These are phyloP conservation scores for Folsomia candida DNA, from an alignment of 2,888 invertebrate species.

Conservation along the genomic window DNA sequence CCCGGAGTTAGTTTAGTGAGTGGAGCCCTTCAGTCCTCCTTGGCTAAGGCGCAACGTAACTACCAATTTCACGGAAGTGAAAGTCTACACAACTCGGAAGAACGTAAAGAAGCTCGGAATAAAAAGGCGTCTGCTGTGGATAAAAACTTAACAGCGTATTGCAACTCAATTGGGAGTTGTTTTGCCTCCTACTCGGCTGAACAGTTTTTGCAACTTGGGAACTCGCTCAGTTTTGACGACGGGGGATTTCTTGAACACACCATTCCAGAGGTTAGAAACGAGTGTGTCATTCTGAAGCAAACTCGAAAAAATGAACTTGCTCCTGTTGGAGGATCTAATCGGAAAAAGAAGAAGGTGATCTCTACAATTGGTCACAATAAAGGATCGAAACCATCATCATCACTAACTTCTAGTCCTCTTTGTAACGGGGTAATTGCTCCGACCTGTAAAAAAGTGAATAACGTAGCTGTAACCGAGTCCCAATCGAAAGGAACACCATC, in stretches of 20 bases:
- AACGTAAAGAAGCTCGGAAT: neutral
- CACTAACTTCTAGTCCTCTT: neutral
- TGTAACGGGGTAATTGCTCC: too few species aligned
- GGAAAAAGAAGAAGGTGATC: neutral
- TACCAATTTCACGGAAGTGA: conserved; percentile 24
- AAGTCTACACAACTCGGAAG: conserved; percentile 6
- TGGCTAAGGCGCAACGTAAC: conserved; percentile 46
- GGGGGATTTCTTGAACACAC: neutral
- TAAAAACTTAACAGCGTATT: neutral
- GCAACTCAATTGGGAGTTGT: neutral
- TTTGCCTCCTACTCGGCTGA: neutral
- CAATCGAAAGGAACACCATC: neutral
- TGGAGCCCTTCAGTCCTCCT: conserved; percentile 47
- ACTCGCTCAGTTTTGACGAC: neutral
- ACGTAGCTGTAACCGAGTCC: neutral
- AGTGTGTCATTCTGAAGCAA: neutral
- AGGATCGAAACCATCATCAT: neutral
- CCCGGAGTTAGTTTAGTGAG: conserved; percentile 48
- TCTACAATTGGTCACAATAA: neutral
- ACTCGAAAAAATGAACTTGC: too few species aligned
- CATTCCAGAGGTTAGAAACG: neutral
- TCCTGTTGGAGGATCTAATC: neutral
- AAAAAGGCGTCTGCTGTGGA: neutral
- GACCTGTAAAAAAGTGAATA: neutral
- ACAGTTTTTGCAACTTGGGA: neutral